phyloP scores from a whole-genome alignment of 2,888 invertebrate genomes.

The Mylabris sibirica region DNA sequence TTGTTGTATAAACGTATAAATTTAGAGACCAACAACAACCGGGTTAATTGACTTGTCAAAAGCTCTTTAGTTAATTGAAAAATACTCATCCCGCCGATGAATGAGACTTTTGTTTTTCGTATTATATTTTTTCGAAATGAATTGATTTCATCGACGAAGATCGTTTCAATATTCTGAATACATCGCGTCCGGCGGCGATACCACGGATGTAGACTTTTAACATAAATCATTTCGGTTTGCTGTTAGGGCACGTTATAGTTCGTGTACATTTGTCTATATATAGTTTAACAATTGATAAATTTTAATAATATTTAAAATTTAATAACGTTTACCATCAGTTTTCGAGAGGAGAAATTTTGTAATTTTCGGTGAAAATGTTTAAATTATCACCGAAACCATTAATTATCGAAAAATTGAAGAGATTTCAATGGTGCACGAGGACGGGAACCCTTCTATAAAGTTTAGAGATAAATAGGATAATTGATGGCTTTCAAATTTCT shows the following conservation, averaged over 20 bases:
- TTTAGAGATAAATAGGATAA: neutral
- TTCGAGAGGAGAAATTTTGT: neutral
- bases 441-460: neutral
- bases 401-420: neutral
- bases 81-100: neutral
- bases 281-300: neutral
- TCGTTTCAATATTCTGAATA: constrained; percentile 23
- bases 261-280: constrained; percentile 4
- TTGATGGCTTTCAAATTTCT: constrained; percentile 11
- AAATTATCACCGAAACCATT: neutral
- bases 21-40: neutral
- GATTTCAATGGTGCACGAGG: neutral
- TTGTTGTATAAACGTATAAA: neutral
- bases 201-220: constrained; percentile 15
- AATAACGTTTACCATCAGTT: too few species aligned
- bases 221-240: constrained; percentile 19
- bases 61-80: constrained; percentile 15
- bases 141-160: constrained; percentile 15
- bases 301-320: neutral
- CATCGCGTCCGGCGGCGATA: constrained; percentile 20
- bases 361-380: constrained; percentile 2
- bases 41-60: constrained; percentile 18
- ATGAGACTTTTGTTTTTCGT: neutral
- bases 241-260: constrained; percentile 14
- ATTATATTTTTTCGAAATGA: constrained; percentile 5